These are phyloP conservation scores for Alentia gelatinosa DNA, from an alignment of 2,888 invertebrate genomes.

Conservation along the genomic window DNA sequence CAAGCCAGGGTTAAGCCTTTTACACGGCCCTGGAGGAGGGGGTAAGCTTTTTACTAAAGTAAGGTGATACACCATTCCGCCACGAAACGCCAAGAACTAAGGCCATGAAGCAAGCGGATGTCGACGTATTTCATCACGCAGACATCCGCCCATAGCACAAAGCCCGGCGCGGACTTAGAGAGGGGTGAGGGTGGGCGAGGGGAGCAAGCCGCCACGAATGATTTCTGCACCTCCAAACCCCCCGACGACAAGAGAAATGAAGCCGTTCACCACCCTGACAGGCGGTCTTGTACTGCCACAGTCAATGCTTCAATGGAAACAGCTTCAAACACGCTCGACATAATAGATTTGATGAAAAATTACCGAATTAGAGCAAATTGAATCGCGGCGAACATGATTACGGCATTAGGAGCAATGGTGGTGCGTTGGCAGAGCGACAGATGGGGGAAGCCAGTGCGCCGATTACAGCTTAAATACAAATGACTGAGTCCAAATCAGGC, in stretches of 20 bases:
- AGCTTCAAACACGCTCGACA: slow-evolving; percentile 40
- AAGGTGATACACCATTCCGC: too few species aligned
- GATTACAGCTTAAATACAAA: slow-evolving; percentile 32
- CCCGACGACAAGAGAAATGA: slow-evolving; percentile 13
- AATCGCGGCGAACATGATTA: slow-evolving; percentile 40
- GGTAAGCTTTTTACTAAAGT: too few species aligned
- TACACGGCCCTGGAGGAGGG: too few species aligned
- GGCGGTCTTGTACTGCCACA: slow-evolving; percentile 9
- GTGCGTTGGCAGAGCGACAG: slow-evolving; percentile 28
- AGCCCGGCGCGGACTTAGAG: too few species aligned
- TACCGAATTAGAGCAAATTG: slow-evolving; percentile 45
- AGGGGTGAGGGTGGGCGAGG: neutral
- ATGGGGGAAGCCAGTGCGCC: slow-evolving; percentile 29
- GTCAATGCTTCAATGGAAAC: slow-evolving; percentile 21
- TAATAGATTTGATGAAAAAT: slow-evolving; percentile 33
- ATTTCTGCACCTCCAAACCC: neutral
- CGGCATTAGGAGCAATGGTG: slow-evolving; percentile 20
- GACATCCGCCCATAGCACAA: too few species aligned
- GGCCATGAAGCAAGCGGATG: too few species aligned
- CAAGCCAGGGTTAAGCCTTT: too few species aligned
- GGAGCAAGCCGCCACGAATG: neutral
- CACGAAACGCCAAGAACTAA: too few species aligned
- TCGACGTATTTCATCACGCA: too few species aligned
- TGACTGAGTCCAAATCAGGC: slow-evolving; percentile 27
- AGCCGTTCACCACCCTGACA: neutral